These are phyloP conservation scores for Xenentodon cancila DNA, from an alignment of 2,797 vertebrate species.

Conservation along the genomic window DNA sequence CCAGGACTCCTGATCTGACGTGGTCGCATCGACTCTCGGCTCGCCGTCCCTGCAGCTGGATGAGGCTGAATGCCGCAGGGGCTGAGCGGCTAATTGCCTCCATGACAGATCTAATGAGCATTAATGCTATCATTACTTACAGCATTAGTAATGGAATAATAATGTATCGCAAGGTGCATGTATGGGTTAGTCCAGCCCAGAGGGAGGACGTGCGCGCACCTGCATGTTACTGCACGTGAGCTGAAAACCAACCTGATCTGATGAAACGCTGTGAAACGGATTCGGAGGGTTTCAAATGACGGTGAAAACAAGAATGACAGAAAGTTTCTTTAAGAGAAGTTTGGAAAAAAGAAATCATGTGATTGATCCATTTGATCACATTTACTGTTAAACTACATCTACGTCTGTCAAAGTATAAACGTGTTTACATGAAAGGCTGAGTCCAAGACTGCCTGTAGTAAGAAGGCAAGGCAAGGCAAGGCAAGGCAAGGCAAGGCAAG, in stretches of 20 bases:
- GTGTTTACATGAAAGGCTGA: too few species aligned
- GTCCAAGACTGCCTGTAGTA: too few species aligned
- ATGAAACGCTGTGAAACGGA: slow-evolving; percentile 49
- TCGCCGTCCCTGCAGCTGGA: slow-evolving; percentile 2
- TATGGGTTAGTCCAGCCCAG: neutral
- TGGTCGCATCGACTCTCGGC: slow-evolving; percentile 9
- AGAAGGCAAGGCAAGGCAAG: too few species aligned
- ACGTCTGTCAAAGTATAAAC: too few species aligned
- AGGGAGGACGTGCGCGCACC: neutral
- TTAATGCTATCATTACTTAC: slow-evolving; percentile 31
- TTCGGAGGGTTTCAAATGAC: slow-evolving; percentile 19
- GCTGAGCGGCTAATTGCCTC: slow-evolving; percentile 28
- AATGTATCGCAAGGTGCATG: slow-evolving; percentile 30
- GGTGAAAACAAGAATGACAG: slow-evolving; percentile 11
- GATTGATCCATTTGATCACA: too few species aligned
- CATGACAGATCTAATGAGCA: slow-evolving; percentile 31
- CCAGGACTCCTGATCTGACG: neutral
- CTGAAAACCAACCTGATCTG: slow-evolving; percentile 32
- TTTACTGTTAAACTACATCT: too few species aligned
- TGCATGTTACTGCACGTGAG: slow-evolving; percentile 1
- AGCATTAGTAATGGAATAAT: slow-evolving; percentile 15
- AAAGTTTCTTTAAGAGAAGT: neutral
- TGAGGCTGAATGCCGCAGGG: slow-evolving; percentile 19
- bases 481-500: too few species aligned
- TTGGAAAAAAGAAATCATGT: neutral